Evolutionary conservation across 2,888 invertebrate genomes (phyloP).

Genomic region (Stramonita haemastoma): DNA sequence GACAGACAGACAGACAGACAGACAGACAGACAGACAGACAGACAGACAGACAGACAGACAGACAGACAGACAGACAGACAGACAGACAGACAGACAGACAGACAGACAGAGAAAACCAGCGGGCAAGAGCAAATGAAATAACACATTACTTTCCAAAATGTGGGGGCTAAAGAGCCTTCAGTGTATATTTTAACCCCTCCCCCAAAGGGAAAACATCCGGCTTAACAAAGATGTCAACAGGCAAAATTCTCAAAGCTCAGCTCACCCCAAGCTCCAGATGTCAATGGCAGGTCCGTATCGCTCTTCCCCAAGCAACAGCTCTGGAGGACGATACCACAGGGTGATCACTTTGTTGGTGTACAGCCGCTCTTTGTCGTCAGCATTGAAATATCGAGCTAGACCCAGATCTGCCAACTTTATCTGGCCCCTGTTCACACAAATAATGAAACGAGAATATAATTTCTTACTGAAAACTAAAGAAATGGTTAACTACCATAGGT

Average conservation of each 20-base stretch:
- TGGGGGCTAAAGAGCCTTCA: too few relatives aligned
- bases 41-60: too few relatives aligned
- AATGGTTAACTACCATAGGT: too few relatives aligned
- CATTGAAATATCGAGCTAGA: constrained; percentile 94
- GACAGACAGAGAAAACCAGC: too few relatives aligned
- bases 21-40: too few relatives aligned
- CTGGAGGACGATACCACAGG: constrained; percentile 99
- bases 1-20: too few relatives aligned
- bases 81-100: too few relatives aligned
- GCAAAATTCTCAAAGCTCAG: constrained; percentile 30
- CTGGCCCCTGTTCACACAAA: constrained; percentile 86
- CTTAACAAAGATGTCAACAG: not conserved
- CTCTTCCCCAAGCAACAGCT: constrained; percentile 96
- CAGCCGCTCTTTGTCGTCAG: constrained; percentile 94
- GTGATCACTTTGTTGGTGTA: constrained; percentile 99
- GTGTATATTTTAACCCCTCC: not conserved
- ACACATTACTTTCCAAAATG: too few relatives aligned
- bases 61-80: too few relatives aligned
- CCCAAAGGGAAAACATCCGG: not conserved
- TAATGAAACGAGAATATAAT: not conserved
- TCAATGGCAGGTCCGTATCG: constrained; percentile 98
- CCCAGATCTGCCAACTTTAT: constrained; percentile 99
- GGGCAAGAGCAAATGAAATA: too few relatives aligned
- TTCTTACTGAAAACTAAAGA: too few relatives aligned
- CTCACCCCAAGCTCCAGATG: constrained; percentile 96